These are phyloP conservation scores for Machaerirhynchus nigripectus DNA, from an alignment of 2,113 vertebrate species.

Conservation along the genomic window DNA sequence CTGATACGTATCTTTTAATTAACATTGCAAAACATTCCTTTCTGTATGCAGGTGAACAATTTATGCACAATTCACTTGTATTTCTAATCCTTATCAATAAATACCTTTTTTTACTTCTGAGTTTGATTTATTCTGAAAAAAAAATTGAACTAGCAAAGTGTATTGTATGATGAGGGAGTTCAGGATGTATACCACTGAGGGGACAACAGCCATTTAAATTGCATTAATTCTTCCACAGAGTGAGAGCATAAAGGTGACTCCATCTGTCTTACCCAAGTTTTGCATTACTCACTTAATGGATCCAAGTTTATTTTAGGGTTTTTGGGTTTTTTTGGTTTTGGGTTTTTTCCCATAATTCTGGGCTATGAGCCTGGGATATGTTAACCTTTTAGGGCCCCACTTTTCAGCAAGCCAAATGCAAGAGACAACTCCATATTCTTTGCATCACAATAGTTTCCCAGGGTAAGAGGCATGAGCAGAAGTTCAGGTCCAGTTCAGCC, in stretches of 20 bases:
- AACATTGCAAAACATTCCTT: slow-evolving; percentile 24
- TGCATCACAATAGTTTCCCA: neutral
- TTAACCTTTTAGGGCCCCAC: neutral
- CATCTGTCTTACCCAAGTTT: neutral
- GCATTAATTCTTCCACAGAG: neutral
- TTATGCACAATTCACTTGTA: neutral
- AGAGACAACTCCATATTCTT: neutral
- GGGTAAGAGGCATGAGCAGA: neutral
- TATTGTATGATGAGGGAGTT: neutral
- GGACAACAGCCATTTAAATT: neutral
- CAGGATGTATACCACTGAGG: neutral
- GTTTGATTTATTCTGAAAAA: neutral
- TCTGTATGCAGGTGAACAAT: neutral
- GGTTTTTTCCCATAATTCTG: neutral
- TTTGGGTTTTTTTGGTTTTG: neutral
- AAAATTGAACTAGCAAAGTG: neutral
- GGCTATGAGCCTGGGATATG: neutral
- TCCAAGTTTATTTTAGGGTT: neutral
- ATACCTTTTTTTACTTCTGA: neutral
- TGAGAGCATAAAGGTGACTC: neutral
- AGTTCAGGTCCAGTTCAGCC: neutral
- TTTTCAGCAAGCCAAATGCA: neutral
- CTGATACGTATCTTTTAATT: slow-evolving; percentile 57
- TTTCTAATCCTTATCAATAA: slow-evolving; percentile 13
- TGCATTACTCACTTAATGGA: neutral